A percentile compares a stretch with the other conserved stretches of the same genome.
These are phyloP conservation scores for Pterocles gutturalis DNA, from an alignment of 2,113 vertebrate species.

Conservation along the genomic window DNA sequence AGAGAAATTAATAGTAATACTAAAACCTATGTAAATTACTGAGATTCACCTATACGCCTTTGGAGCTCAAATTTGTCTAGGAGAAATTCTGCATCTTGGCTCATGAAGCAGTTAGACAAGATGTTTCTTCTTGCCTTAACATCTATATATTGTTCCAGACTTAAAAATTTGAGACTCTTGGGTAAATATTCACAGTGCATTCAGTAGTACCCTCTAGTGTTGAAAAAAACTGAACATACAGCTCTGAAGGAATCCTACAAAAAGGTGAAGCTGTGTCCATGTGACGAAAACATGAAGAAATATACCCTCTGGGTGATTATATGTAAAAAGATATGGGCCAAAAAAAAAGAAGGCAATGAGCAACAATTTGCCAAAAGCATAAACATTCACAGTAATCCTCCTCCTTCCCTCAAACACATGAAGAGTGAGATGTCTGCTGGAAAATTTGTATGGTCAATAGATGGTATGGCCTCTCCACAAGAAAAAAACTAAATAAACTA, in stretches of 20 bases:
- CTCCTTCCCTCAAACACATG: not conserved
- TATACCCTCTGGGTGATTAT: not conserved
- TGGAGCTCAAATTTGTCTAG: not conserved
- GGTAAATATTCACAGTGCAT: not conserved
- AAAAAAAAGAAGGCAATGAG: not conserved
- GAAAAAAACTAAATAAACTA: not conserved
- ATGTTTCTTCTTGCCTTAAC: not conserved
- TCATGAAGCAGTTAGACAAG: not conserved
- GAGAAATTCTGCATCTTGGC: not conserved
- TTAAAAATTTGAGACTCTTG: not conserved
- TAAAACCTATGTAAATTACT: not conserved
- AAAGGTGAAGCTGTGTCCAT: not conserved
- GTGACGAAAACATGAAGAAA: not conserved
- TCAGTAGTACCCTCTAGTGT: not conserved
- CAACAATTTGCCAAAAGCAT: not conserved
- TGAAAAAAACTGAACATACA: not conserved
- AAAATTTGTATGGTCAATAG: not conserved
- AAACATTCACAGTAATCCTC: not conserved
- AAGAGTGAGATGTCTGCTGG: not conserved
- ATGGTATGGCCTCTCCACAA: not conserved
- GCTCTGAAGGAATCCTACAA: not conserved
- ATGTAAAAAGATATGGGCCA: not conserved
- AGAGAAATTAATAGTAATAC: not conserved
- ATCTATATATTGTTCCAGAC: not conserved
- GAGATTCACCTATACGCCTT: not conserved